These are phyloP conservation scores for Tenthredo livida DNA, from an alignment of 2,888 invertebrate genomes.

Conservation along the genomic window DNA sequence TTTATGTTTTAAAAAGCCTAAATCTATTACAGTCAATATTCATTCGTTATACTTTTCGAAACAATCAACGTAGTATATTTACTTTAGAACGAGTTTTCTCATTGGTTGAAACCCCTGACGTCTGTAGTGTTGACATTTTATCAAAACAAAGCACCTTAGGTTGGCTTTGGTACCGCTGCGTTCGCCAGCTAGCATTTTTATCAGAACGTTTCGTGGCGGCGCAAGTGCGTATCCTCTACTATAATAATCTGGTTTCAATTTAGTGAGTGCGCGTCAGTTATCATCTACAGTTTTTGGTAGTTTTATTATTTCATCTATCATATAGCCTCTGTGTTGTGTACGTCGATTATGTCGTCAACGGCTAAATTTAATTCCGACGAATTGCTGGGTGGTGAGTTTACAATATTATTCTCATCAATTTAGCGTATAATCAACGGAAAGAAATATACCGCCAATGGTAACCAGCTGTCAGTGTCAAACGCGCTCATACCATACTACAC, in stretches of 20 bases:
- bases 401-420: background rate
- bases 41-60: no score
- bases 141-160: conserved; percentile 75
- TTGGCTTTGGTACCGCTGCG: conserved; percentile 57
- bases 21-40: background rate
- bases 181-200: conserved; percentile 66
- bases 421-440: background rate
- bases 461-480: conserved; percentile 67
- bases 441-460: conserved; percentile 42
- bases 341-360: conserved; percentile 69
- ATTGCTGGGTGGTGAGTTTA: conserved; percentile 71
- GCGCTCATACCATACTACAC: background rate
- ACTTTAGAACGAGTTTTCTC: conserved; percentile 60
- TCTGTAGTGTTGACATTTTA: conserved; percentile 72
- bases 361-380: conserved; percentile 72
- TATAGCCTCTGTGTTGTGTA: background rate
- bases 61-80: conserved; percentile 62
- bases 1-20: background rate
- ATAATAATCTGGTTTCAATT: background rate
- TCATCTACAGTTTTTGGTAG: background rate
- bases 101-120: conserved; percentile 67
- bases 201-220: conserved; percentile 63
- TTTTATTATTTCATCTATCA: background rate
- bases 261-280: conserved; percentile 21
- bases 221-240: conserved; percentile 60